Percentiles rank a stretch among this genome's conserved stretches.
These are phyloP conservation scores for Odontomachus brunneus DNA, from an alignment of 1,140 invertebrate genomes.

Conservation along the genomic window DNA sequence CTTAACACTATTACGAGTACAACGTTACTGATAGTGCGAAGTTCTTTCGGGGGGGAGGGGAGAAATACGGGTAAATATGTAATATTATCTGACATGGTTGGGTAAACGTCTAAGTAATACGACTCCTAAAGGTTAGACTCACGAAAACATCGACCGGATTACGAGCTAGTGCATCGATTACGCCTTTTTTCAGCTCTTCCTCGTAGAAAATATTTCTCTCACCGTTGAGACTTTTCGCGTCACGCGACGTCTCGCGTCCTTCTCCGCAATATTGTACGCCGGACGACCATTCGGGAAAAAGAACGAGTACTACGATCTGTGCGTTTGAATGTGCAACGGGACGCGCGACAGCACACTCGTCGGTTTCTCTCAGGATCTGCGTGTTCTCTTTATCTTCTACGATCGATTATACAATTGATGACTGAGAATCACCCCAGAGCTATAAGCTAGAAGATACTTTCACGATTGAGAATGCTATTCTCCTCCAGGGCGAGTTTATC, in stretches of 20 bases:
- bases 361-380: slow-evolving; percentile 2
- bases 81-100: background rate
- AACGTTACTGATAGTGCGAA: slow-evolving; percentile 58
- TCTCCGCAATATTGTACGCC: background rate
- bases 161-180: slow-evolving; percentile 6
- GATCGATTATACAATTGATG: too few relatives aligned
- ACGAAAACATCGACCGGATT: slow-evolving; percentile 43
- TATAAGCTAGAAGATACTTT: background rate
- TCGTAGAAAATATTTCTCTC: slow-evolving; percentile 58
- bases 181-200: slow-evolving; percentile 26
- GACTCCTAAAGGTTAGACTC: slow-evolving; percentile 21
- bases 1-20: slow-evolving; percentile 34
- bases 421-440: too few relatives aligned
- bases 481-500: background rate
- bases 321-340: slow-evolving; percentile 63
- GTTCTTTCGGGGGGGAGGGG: slow-evolving; percentile 16
- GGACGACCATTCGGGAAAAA: slow-evolving; percentile 33
- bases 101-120: slow-evolving; percentile 33
- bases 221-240: slow-evolving; percentile 25
- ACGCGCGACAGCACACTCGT: slow-evolving; percentile 34
- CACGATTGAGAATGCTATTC: slow-evolving; percentile 9
- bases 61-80: slow-evolving; percentile 22
- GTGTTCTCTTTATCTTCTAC: too few relatives aligned
- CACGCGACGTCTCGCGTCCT: slow-evolving; percentile 26
- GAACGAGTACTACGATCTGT: slow-evolving; percentile 54